Base-by-base conservation (phyloP, 2,113 vertebrate species). In the Chloropsis hardwickii region DNA sequence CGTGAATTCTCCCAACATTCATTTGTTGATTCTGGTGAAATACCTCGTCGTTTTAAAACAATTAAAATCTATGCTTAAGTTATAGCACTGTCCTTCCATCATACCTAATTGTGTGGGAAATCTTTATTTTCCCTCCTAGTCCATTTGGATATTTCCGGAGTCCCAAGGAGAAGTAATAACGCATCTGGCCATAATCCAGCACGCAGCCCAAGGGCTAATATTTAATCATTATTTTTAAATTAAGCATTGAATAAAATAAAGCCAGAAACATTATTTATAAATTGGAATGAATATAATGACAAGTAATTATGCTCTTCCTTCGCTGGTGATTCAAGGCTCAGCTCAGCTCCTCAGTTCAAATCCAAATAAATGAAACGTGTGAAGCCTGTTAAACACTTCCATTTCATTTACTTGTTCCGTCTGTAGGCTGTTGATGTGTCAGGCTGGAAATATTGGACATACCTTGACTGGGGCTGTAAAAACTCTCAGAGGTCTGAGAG, bases 201-300 rank as follows among this genome's bases (percentile, higher is more conserved):
- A 84, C 1, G 20, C 62, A 93, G 94, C 80, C 82, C 72, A 50
- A 94, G n/a, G 94, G 87, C 90, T 94, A 85, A 90, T 96, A 95
- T 95, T 96, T 94, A 92, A 94, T 92, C 24, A 93, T 95, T 81
- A 90, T 95, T 95, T 95, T 91, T 14, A 76, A 96, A 94, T 93
- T 83, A 95, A 92, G 70, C 86, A 67, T 57, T 84, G 92, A 71
- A 86, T 90, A 95, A 96, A 90, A 93, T 45, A 93, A 95, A 96
- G 76, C 51, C 92, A 92, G 76, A 95, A 93, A 90, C 90, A 84
- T 88, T 93, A 93, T 96, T 97, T 93, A 84, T 67, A 93, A 90
- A 76, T 93, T 67, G 42, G 86, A 88, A 81, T 62, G 28, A 92
- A 96, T 90, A 71, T 81, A 93, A 94, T 86, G 92, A 78, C 85